Evolutionary conservation across 1,140 invertebrate genomes (phyloP).

Genomic region (Zaprionus inermis): DNA sequence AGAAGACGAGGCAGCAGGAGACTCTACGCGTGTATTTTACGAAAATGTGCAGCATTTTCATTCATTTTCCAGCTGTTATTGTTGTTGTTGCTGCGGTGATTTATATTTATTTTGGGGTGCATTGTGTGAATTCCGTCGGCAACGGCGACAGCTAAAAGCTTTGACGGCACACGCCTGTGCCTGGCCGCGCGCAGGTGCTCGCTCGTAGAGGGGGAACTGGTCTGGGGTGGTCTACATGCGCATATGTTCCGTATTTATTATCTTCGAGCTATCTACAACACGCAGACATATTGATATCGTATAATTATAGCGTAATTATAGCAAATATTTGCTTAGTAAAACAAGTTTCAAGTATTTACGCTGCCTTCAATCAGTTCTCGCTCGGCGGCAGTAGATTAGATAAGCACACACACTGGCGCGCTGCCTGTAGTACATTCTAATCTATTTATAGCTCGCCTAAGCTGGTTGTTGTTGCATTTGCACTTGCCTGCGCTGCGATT

Average conservation of each 20-base stretch:
- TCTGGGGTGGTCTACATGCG: neutral
- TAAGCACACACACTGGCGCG: neutral
- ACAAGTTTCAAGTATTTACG: slow-evolving; percentile 6
- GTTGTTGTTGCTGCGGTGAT: slow-evolving; percentile 32
- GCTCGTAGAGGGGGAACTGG: slow-evolving; percentile 12
- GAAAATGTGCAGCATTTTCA: slow-evolving; percentile 46
- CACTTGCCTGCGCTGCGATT: neutral
- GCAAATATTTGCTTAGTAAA: neutral
- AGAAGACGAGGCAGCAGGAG: slow-evolving; percentile 35
- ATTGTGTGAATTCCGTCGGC: slow-evolving; percentile 46
- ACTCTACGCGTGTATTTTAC: slow-evolving; percentile 21
- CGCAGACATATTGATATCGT: neutral
- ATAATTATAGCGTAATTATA: neutral
- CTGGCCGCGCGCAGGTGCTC: slow-evolving; percentile 4
- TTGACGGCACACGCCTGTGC: slow-evolving; percentile 52
- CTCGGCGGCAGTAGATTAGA: neutral
- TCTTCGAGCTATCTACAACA: neutral
- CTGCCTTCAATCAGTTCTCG: neutral
- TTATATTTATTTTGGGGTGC: slow-evolving; percentile 49
- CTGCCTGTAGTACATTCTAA: neutral
- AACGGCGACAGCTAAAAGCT: slow-evolving; percentile 51
- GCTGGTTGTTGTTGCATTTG: neutral
- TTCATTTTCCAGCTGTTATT: slow-evolving; percentile 28
- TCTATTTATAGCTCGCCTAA: slow-evolving; percentile 15
- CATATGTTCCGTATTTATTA: neutral